Base-by-base conservation (phyloP, 2,113 vertebrate species). In the Dascyllus trimaculatus region DNA sequence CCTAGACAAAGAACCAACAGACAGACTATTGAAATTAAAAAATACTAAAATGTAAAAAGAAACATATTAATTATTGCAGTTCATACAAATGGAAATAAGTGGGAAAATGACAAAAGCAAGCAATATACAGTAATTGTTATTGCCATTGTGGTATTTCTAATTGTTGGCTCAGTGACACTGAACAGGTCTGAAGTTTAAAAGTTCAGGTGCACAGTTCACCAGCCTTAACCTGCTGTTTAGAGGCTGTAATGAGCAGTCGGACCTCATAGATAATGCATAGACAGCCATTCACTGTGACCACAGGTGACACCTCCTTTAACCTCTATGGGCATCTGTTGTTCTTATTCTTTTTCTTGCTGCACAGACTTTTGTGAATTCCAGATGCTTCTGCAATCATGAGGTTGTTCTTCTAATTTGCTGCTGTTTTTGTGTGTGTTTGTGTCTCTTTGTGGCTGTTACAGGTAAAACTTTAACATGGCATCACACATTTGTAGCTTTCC, bases 221-320 rank as follows among this genome's bases (percentile, higher is more conserved):
- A 40, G 9, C 35, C 43, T 56, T 78, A 63, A 81, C 48, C 38
- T 73, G 69, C 26, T 14, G 17, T 60, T 83, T 62, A 81, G 80
- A 49, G 74, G 57, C 69, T 70, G 54, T 82, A 84, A 90, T 84
- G 80, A 88, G 79, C 71, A 24, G 65, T 71, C 75, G 52, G 49
- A 22, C 75, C 75, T 91, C 90, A 82, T 91, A 5, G 46, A 91
- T 82, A 91, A 92, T 89, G 64, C 80, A 91, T 78, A 15, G 52
- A 35, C 38, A 38, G 64, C 69, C 75, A 75, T 89, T 87, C 70
- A 85, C 69, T 89, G 81, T 71, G 86, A 85, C 75, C 74, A 75
- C 73, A 86, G 52, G 48, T 56, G 77, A 68, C 77, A 81, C 46
- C 45, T 74, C 51, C 43, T 74, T 75, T 75, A 17, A 57, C 60